Percentiles rank a stretch among this genome's conserved stretches.
phyloP scores from a whole-genome alignment of 2,888 invertebrate species.

The Caenorhabditis uteleia region DNA sequence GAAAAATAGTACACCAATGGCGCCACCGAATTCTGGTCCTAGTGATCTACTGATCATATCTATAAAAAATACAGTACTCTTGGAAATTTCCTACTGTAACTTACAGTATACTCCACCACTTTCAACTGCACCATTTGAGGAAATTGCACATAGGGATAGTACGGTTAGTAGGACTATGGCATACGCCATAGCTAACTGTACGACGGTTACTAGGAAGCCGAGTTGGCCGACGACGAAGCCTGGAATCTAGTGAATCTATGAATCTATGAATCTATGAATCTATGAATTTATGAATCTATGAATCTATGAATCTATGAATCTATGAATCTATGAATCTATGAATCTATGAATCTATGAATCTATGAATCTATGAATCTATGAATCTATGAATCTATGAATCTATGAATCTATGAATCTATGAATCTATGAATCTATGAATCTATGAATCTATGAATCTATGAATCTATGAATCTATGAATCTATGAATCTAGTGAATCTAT shows the following conservation, averaged over 20 bases:
- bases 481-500: constrained; percentile 73
- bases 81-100: constrained; percentile 5
- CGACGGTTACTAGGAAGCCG: constrained; percentile 84
- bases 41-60: constrained; percentile 98
- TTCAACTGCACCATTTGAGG: constrained; percentile 98
- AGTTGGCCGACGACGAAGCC: constrained; percentile 96
- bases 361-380: constrained; percentile 73
- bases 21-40: constrained; percentile 98
- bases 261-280: background rate
- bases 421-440: constrained; percentile 78
- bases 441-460: constrained; percentile 73
- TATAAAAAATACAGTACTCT: constrained; percentile 70
- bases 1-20: constrained; percentile 96
- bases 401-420: constrained; percentile 73
- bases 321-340: constrained; percentile 73
- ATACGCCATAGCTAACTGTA: constrained; percentile 90
- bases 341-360: constrained; percentile 78
- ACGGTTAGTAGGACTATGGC: constrained; percentile 93
- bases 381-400: constrained; percentile 78
- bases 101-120: constrained; percentile 99
- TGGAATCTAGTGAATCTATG: constrained; percentile 70
- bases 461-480: constrained; percentile 78
- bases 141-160: constrained; percentile 95
- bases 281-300: background rate
- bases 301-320: constrained; percentile 78